Evolutionary conservation across 2,797 vertebrate species (phyloP), one percentile per base, ranked within the genome.

Genomic region (Hypotaenidia okinawae): DNA sequence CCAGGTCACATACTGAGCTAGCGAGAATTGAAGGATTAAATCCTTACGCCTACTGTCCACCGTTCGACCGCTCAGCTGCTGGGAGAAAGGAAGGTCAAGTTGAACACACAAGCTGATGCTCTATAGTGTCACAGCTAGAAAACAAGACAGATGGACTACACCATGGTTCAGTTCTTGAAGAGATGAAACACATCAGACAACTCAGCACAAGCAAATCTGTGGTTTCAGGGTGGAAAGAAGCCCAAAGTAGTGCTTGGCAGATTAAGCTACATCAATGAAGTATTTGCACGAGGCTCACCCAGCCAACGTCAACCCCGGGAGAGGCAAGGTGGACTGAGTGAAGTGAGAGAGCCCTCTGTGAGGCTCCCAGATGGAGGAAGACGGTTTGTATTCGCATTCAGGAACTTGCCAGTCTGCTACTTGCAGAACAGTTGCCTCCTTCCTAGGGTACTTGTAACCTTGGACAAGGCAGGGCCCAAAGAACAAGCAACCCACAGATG

Each of bases 61-160:
- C 68, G 21, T 51, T 79, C 67, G n/a, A 88, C 54, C 47, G 89
- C n/a, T 88, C 75, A 59, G 5, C 30, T 77, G 90, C 90, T 90
- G 88, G 78, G 64, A 94, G 63, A 80, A 90, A 80, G 68, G 70
- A 87, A 95, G 93, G 90, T 93, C 86, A 83, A 55, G 61, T 13
- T 89, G 91, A 90, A 94, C 89, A 84, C 21, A 73, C 13, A 77
- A 88, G 85, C 63, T 89, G 72, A 84, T 84, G 74, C 91, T 85
- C 28, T 11, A 25, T 37, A 68, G 84, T 68, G 72, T 58, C 64
- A 85, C 82, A 77, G 58, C 35, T 70, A 83, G 75, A 84, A 79
- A 90, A 77, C 52, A 27, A 55, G 70, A 92, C 77, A 52, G 80
- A 68, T 35, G 59, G 55, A 89, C 69, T 64, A 69, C 45, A 63